Base-by-base conservation (phyloP, 1,140 invertebrate genomes). In the Papilio helenus region DNA sequence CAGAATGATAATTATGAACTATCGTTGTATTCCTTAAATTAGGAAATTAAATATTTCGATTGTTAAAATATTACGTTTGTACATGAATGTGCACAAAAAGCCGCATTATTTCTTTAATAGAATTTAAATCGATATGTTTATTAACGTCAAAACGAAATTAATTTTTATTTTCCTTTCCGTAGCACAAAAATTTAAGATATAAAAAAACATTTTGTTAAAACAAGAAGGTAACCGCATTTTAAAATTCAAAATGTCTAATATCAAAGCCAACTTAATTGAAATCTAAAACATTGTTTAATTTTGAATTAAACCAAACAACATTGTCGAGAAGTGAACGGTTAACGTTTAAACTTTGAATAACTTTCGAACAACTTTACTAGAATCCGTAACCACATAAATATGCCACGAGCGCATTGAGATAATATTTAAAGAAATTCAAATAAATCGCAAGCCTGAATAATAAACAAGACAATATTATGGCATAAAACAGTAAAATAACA, bases 331-430 rank as follows among this genome's bases (percentile, higher is more conserved):
- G 61, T 61, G 14, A 61, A 61, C 58, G 58, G 23, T 68, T 23
- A 68, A 9, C 61, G 26, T 29, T 68, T 29, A 68, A 68, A 29
- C 26, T 29, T 68, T 68, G 61, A 68, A 34, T 68, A 68, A 68
- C 61, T 68, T 68, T 29, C 61, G 61, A 34, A 29, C 61, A 68
- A 68, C 61, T 68, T 68, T 68, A 68, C 61, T 68, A 8, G 29
- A 68, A 68, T 29, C 72, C 44, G 72, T 44, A 46, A 74, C 72
- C 72, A 74, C 72, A 49, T 49, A 49, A 74, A 74, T 10, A 49
- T 74, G 26, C 20, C 72, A 49, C 72, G n/a, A 26, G 42, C 72
- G 72, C 72, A 44, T 49, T 51, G 44, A 68, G 18, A 14, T 29
- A 68, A 68, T 29, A 46, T 51, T 74, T 23, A 49, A 42, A 46